These are phyloP conservation scores for Oryzias sinensis DNA, from an alignment of 2,797 vertebrate genomes.

Conservation along the genomic window DNA sequence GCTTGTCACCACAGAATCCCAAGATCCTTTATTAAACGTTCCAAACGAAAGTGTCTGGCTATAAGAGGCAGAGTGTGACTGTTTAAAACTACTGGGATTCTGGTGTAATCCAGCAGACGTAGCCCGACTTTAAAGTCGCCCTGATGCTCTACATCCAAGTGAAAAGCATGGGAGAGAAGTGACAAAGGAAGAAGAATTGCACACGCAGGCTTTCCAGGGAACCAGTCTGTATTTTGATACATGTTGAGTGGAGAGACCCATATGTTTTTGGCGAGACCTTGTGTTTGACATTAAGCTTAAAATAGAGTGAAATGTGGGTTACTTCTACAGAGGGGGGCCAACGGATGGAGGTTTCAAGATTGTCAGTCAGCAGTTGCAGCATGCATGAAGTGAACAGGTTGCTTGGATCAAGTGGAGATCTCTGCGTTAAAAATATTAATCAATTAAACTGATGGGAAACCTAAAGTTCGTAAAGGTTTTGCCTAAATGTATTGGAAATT, in stretches of 20 bases:
- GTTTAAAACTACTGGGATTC: constrained; percentile 73
- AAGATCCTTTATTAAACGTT: constrained; percentile 76
- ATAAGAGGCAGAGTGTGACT: constrained; percentile 81
- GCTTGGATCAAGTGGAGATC: constrained; percentile 31
- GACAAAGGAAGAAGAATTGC: constrained; percentile 48
- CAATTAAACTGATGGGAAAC: no score
- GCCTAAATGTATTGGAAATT: no score
- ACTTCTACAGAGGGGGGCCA: constrained; percentile 72
- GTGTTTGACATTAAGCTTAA: constrained; percentile 65
- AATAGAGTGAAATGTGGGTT: constrained; percentile 79
- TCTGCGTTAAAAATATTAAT: background rate
- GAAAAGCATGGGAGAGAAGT: constrained; percentile 51
- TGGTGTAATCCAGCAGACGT: constrained; percentile 71
- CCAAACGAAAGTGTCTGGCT: constrained; percentile 69
- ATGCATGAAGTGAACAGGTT: constrained; percentile 40
- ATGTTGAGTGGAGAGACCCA: constrained; percentile 42
- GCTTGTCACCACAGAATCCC: constrained; percentile 72
- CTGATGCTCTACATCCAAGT: constrained; percentile 49
- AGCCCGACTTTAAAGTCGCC: constrained; percentile 66
- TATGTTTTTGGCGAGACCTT: constrained; percentile 53
- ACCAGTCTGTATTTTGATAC: constrained; percentile 39
- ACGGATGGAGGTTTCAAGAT: constrained; percentile 59
- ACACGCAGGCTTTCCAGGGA: constrained; percentile 58
- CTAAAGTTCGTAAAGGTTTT: no score
- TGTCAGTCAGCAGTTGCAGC: constrained; percentile 54